Evolutionary conservation across 2,888 invertebrate species (phyloP), one percentile per base, ranked within the genome.

Genomic region (Artemia sp.): DNA sequence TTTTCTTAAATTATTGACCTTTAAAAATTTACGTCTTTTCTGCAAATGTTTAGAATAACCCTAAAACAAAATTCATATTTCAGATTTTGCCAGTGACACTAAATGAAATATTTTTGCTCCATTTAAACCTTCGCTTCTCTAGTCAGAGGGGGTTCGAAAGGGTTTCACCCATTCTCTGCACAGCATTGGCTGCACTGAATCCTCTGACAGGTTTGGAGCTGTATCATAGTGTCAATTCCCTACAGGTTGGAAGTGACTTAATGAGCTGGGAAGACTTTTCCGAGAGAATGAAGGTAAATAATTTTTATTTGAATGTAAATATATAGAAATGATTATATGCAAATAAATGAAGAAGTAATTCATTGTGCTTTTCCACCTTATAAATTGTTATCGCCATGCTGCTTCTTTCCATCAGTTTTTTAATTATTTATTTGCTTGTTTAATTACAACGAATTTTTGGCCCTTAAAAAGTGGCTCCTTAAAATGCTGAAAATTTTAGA

Each of bases 151-250:
- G 92, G 0, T 96, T 92, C 78, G 92, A 93, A 74, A 91, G 90
- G 78, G 88, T 91, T 5, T 86, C 89, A 5, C 87, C 91, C 70
- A 90, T 96, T 71, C 80, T 97, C 12, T 90, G 90, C 75, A 89
- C 93, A 0, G 92, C 94, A 76, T 81, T 96, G 71, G 90, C 96
- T 7, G 90, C 94, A 1, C 81, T 96, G 11, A 90, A 91, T 78
- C 95, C 96, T 0, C 79, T 96, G 51, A 93, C 91, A 0, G 80
- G 90, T 70, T 85, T 89, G 70, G 94, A 95, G 80, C 91, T 97
- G 75, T 94, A 89, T 78, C 91, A 93, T 77, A 91, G 94, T 2
- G 87, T 95, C 8, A 94, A 94, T 79, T 87, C 94, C 0, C 82
- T 93, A 69, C 82, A 87, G 74, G 86, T 87, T 0, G 85, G 88